Evolutionary conservation across 2,113 vertebrate genomes (phyloP), one percentile per base, ranked within the genome.

Genomic region (Eupsittula cactorum): DNA sequence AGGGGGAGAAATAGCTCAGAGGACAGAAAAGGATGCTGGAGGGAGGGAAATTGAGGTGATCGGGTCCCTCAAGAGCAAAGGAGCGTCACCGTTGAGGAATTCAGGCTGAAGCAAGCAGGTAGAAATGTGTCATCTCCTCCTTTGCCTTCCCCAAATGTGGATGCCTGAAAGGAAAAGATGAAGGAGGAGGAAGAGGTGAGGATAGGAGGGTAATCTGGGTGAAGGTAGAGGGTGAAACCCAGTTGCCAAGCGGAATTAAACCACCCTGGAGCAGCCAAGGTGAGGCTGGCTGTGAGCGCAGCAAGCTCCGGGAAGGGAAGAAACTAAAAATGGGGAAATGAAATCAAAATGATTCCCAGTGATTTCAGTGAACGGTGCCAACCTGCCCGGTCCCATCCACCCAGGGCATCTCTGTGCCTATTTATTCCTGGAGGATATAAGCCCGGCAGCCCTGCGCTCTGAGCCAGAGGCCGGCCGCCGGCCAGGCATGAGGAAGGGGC

Each of bases 221-320:
- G 60, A 78, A 78, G 77, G 63, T 7, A 35, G 17, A 86, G 29
- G 57, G 33, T 59, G 33, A n/a, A 59, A 59, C 57, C 57, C 33
- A 23, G 57, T 23, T 59, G 9, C 33, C 20, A 35, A 59, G 21
- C 6, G 41, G 60, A 42, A 7, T 6, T 4, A 47, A 73, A n/a
- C 31, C 50, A 13, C 33, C 13, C 53, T 5, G 63, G 37, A 29
- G 25, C 31, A 64, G 5, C 9, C 37, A 4, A 4, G 25, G 19
- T 1, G 4, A 64, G 44, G 68, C 13, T 7, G 33, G 4, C 28
- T 2, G 0, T 4, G 68, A 77, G 49, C 0, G 0, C 0, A 41
- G 14, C 46, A 21, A 31, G 44, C 15, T 80, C 47, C 1, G 0
- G 64, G 16, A 75, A 2, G 35, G 62, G 53, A 73, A 35, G 27